Conservation (phyloP, 2,113 vertebrate species). For the Ochotona princeps region DNA sequence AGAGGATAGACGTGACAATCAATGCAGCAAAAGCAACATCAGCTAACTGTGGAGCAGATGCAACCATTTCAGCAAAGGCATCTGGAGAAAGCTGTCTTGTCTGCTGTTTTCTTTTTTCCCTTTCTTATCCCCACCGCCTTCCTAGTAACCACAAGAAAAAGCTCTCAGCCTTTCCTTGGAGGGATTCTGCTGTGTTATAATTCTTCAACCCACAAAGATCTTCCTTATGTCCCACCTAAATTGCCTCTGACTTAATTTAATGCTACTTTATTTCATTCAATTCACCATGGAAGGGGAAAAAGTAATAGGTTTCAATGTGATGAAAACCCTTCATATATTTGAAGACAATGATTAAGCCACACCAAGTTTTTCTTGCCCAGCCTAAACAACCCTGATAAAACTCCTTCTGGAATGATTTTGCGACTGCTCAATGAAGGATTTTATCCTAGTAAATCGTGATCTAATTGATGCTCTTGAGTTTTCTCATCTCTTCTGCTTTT, state of each 20-base stretch:
- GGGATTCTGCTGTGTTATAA: background rate
- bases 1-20: background rate
- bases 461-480: conserved; percentile 20
- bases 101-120: rapidly evolving
- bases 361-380: conserved; percentile 16
- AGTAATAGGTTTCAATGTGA: conserved; percentile 54
- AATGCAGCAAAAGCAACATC: background rate
- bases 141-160: background rate
- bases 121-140: rapidly evolving
- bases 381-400: conserved; percentile 29
- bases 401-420: conserved; percentile 33
- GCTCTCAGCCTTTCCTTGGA: background rate
- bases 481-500: conserved; percentile 11
- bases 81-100: background rate
- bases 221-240: conserved; percentile 44
- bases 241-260: conserved; percentile 67
- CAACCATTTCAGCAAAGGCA: background rate
- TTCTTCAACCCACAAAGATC: conserved; percentile 48
- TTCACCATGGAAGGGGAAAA: conserved; percentile 55
- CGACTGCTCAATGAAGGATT: background rate
- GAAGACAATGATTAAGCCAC: background rate
- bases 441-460: conserved; percentile 33
- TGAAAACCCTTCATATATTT: background rate
- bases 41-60: background rate
- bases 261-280: conserved; percentile 58